phyloP scores from a whole-genome alignment of 2,888 invertebrate species.

The Disparrhopalites patrizii region DNA sequence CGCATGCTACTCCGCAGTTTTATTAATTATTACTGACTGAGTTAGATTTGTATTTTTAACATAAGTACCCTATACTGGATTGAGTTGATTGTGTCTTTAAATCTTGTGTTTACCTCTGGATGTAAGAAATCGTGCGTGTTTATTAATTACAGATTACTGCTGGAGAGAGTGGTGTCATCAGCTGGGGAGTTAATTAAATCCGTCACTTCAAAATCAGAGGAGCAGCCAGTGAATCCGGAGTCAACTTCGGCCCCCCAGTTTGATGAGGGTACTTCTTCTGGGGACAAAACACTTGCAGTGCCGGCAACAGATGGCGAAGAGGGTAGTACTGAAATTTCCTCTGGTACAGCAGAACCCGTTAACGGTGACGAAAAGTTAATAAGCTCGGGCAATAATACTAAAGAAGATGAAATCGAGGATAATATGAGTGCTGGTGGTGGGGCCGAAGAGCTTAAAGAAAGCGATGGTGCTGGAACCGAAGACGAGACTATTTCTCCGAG shows the following conservation, averaged over 20 bases:
- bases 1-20: no score
- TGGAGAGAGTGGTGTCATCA: slow-evolving; percentile 43
- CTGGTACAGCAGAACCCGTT: not conserved
- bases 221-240: not conserved
- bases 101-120: no score
- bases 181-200: slow-evolving; percentile 43
- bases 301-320: slow-evolving; percentile 28
- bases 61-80: no score
- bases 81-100: no score
- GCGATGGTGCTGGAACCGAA: not conserved
- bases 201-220: slow-evolving; percentile 22
- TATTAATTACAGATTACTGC: no score
- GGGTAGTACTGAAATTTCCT: slow-evolving; percentile 20
- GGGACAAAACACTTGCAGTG: not conserved
- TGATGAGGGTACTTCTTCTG: slow-evolving; percentile 1
- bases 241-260: not conserved
- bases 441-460: slow-evolving; percentile 25
- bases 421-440: slow-evolving; percentile 14
- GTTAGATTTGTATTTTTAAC: no score
- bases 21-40: no score
- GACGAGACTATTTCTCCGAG: slow-evolving; percentile 29
- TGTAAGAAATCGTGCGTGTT: no score
- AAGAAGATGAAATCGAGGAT: slow-evolving; percentile 30
- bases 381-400: slow-evolving; percentile 1
- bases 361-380: slow-evolving; percentile 11